Conservation (phyloP, 2,797 vertebrate species). For the Dendrocincla fuliginosa region DNA sequence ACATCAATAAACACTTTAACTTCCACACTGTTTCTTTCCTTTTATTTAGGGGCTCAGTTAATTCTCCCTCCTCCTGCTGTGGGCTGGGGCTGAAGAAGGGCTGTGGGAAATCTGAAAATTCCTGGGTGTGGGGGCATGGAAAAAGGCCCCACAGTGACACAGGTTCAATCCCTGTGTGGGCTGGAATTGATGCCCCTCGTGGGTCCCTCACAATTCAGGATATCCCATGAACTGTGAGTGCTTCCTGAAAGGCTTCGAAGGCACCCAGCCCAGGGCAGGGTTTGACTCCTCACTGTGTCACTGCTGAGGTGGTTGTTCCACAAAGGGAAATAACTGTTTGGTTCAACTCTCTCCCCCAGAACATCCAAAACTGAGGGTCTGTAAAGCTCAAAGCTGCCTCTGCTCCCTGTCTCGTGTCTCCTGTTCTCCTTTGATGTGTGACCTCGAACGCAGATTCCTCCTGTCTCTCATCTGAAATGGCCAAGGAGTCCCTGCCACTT, state of each 20-base stretch:
- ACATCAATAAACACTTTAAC: slow-evolving; percentile 98
- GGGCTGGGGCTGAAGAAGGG: not conserved
- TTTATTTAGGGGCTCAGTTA: not conserved
- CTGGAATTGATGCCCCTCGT: not conserved
- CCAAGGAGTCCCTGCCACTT: not conserved
- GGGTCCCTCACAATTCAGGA: not conserved
- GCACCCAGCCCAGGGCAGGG: fast-evolving
- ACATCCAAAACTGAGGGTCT: not conserved
- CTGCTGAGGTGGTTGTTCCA: not conserved
- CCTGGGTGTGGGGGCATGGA: fast-evolving
- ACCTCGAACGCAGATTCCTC: not conserved
- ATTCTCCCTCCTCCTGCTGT: fast-evolving
- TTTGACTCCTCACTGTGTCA: fast-evolving
- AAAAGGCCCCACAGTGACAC: not conserved
- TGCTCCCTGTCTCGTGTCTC: not conserved
- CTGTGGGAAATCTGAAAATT: not conserved
- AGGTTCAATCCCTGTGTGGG: not conserved
- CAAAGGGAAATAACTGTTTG: not conserved
- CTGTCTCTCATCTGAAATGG: not conserved
- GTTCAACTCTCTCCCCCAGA: not conserved
- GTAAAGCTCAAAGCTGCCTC: not conserved
- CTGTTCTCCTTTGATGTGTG: not conserved
- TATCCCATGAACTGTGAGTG: not conserved
- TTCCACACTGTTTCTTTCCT: slow-evolving; percentile 76
- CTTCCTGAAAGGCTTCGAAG: not conserved